Base-by-base conservation (phyloP, 2,797 vertebrate genomes). In the Ispidina picta region DNA sequence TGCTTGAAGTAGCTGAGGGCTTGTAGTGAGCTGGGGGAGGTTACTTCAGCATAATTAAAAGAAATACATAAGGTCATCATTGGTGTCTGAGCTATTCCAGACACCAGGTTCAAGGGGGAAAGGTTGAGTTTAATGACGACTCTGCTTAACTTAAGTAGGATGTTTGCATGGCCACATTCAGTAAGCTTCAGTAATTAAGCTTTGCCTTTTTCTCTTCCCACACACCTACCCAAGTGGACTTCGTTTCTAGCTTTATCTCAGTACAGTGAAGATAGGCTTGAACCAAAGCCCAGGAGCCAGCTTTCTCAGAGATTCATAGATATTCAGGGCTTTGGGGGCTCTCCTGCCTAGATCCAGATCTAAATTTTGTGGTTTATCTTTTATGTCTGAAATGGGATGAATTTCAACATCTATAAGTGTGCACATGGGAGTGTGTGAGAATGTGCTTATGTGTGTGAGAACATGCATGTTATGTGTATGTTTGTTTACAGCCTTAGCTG, bases 1-100 rank as follows among this genome's bases (percentile, higher is more conserved):
- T 98, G 96, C 97, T 97, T 97, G 93, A 97, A 98, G 98, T 98
- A 97, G 97, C 95, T 95, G 96, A 97, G 96, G 92, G 96, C 95
- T 96, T 95, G 95, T 96, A 95, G 91, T 82, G 49, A 93, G 92
- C 94, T 85, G 80, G 96, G 91, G 75, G 88, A 97, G 97, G 97
- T 97, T 97, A 91, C 93, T 52, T 69, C 80, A 91, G 94, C 96
- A 96, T 97, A 97, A 98, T 98, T 97, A 97, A 97, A 96, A 97
- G 94, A 95, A 97, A 98, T 97, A 96, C 94, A 94, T 83, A 86
- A 93, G 96, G 94, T 97, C 76, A 4, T 95, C 92, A 49, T 76
- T 88, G 87, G 92, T 91, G 93, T 92, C 88, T 97, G 96, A 97
- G 93, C 93, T 91, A 85, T 93, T 97, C 96, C 97, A 97, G 96